phyloP scores from a whole-genome alignment of 2,888 invertebrate species.

The Ptycholaimellus sp. region DNA sequence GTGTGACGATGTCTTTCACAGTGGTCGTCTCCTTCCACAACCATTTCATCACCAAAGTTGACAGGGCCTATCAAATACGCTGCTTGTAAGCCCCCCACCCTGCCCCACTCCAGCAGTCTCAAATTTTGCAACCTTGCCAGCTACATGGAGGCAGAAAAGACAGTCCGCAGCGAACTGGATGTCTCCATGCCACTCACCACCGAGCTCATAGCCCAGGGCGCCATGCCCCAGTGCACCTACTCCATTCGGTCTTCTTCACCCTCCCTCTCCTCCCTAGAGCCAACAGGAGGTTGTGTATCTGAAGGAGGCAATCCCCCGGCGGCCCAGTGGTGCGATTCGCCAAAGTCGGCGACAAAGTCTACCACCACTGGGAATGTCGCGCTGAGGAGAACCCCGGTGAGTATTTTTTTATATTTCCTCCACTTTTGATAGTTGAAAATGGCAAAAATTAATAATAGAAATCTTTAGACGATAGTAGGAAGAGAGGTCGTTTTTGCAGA shows the following conservation, averaged over 20 bases:
- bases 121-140: too few relatives aligned
- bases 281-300: too few relatives aligned
- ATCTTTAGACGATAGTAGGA: too few relatives aligned
- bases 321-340: constrained; percentile 5
- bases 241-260: constrained; percentile 5
- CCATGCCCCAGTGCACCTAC: constrained; percentile 9
- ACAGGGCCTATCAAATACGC: constrained; percentile 5
- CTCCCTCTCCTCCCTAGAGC: too few relatives aligned
- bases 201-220: constrained; percentile 5
- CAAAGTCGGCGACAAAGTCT: constrained; percentile 7
- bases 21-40: constrained; percentile 22
- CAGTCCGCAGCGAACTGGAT: constrained; percentile 16
- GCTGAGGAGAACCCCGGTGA: too few relatives aligned
- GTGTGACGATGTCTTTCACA: constrained; percentile 18
- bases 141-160: constrained; percentile 17
- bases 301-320: constrained; percentile 1
- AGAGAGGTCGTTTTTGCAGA: too few relatives aligned
- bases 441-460: too few relatives aligned
- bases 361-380: constrained; percentile 6
- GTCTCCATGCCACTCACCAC: constrained; percentile 12
- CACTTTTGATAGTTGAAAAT: too few relatives aligned
- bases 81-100: too few relatives aligned
- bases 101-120: too few relatives aligned
- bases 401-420: too few relatives aligned
- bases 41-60: constrained; percentile 19